Percentiles rank a stretch among this genome's conserved stretches.
Evolutionary conservation across 2,888 invertebrate species (phyloP).

Genomic region (Nebria salina): DNA sequence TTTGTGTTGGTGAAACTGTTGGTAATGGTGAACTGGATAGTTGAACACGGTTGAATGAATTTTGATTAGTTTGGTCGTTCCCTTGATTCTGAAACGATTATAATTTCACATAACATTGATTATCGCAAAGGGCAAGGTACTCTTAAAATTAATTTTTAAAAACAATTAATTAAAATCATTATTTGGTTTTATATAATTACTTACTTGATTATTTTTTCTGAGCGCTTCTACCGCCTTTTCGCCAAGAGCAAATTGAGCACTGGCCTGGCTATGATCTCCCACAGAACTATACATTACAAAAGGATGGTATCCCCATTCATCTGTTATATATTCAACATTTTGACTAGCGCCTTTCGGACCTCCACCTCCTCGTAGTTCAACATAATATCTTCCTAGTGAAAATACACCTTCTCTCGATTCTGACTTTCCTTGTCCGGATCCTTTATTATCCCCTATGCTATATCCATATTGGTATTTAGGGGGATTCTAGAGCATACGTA

Average conservation of each 20-base stretch:
- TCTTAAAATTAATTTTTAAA: neutral
- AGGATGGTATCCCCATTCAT: conserved; percentile 73
- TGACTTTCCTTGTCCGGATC: conserved; percentile 61
- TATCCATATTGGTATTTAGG: conserved; percentile 67
- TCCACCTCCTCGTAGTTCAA: conserved; percentile 52
- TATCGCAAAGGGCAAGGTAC: neutral
- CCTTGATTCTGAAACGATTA: conserved; percentile 8
- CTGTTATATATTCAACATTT: conserved; percentile 70
- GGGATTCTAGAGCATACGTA: conserved; percentile 58
- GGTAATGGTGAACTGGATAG: conserved; percentile 42
- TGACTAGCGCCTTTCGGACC: conserved; percentile 59
- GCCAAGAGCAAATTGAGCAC: conserved; percentile 67
- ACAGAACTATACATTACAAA: conserved; percentile 67
- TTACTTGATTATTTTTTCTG: conserved; percentile 53
- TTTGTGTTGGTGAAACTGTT: conserved; percentile 11
- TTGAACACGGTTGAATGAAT: neutral
- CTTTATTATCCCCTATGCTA: conserved; percentile 60
- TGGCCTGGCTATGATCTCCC: conserved; percentile 64
- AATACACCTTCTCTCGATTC: conserved; percentile 63
- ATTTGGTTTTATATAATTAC: conserved; percentile 4
- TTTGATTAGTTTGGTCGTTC: neutral
- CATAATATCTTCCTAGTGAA: conserved; percentile 62
- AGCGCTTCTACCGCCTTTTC: conserved; percentile 67
- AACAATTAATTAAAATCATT: too few relatives aligned
- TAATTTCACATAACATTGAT: neutral